Percentiles rank a stretch among this genome's conserved stretches.
These are phyloP conservation scores for Fabriciana adippe DNA, from an alignment of 2,888 invertebrate genomes.

Conservation along the genomic window DNA sequence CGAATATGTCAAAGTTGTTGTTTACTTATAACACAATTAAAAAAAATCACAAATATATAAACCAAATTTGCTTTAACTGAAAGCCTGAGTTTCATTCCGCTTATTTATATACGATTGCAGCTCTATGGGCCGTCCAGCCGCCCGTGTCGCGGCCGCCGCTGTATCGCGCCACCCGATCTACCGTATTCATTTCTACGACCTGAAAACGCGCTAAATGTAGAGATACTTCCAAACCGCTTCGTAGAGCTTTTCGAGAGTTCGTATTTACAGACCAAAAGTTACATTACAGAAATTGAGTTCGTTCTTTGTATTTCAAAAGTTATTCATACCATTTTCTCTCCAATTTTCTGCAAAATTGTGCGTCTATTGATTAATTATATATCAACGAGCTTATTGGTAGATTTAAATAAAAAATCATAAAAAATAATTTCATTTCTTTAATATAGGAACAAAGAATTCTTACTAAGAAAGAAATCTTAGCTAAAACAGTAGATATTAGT, in stretches of 20 bases:
- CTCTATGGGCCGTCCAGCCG: constrained; percentile 46
- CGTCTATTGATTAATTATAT: constrained; percentile 3
- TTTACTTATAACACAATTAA: no score
- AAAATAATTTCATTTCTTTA: neutral
- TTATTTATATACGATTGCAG: neutral
- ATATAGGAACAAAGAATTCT: constrained; percentile 28
- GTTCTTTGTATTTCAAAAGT: constrained; percentile 56
- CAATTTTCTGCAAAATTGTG: constrained; percentile 19
- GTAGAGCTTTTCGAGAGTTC: constrained; percentile 68
- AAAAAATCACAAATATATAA: no score
- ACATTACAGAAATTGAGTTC: constrained; percentile 76
- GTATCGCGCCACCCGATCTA: constrained; percentile 74
- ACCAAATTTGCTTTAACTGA: no score
- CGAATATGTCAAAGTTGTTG: no score
- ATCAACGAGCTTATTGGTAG: neutral
- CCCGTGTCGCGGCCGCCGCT: constrained; percentile 49
- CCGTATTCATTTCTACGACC: constrained; percentile 70
- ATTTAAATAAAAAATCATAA: neutral
- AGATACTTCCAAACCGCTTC: constrained; percentile 63
- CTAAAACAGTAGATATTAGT: constrained; percentile 47
- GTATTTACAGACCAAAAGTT: constrained; percentile 65
- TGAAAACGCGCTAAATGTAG: constrained; percentile 69
- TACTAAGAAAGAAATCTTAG: constrained; percentile 37
- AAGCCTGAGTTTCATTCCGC: neutral
- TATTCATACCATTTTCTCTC: constrained; percentile 26